A percentile compares a stretch with the other conserved stretches of the same genome.
Evolutionary conservation across 2,888 invertebrate genomes (phyloP).

Genomic region (Pristionchus exspectatus): DNA sequence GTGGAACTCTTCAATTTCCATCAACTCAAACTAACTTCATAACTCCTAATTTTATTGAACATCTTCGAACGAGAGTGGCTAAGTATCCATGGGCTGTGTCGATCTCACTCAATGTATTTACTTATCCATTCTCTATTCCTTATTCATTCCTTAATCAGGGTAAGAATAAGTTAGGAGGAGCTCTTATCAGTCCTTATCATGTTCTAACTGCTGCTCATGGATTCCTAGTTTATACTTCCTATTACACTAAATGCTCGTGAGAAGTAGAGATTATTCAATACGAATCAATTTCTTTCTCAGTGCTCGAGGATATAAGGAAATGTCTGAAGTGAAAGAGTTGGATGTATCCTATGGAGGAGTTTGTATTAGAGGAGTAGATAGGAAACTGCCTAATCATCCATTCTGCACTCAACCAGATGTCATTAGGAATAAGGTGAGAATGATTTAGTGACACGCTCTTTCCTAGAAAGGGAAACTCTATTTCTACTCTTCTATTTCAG

Average conservation of each 20-base stretch:
- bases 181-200: slow-evolving; percentile 76
- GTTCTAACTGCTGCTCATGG: slow-evolving; percentile 77
- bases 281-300: background rate
- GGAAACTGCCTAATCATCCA: slow-evolving; percentile 62
- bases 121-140: background rate
- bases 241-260: slow-evolving; percentile 46
- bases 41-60: background rate
- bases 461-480: background rate
- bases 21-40: background rate
- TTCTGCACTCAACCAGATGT: slow-evolving; percentile 64
- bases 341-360: slow-evolving; percentile 72
- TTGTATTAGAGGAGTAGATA: slow-evolving; percentile 70
- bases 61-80: background rate
- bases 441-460: background rate
- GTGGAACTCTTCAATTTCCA: slow-evolving; percentile 25
- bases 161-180: slow-evolving; percentile 71
- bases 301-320: background rate
- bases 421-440: slow-evolving; percentile 62
- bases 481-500: slow-evolving; percentile 56
- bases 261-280: background rate
- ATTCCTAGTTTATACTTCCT: slow-evolving; percentile 64
- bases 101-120: slow-evolving; percentile 1
- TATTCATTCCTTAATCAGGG: slow-evolving; percentile 57
- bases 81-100: slow-evolving; percentile 43
- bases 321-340: background rate